Base-by-base conservation (phyloP, 2,888 invertebrate genomes). In the Invenusta paracnida region DNA sequence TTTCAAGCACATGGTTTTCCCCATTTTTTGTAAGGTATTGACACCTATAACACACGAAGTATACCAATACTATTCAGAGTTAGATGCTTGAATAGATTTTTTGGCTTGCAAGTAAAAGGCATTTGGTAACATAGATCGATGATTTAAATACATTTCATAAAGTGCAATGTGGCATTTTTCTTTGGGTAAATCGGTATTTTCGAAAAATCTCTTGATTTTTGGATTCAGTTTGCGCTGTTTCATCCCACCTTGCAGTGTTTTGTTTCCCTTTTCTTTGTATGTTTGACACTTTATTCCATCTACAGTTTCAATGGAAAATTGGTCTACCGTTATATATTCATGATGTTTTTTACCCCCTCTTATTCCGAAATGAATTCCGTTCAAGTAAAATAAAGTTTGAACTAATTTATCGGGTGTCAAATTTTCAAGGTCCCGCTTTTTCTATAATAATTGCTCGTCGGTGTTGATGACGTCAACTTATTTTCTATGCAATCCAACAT, bases 1-100 rank as follows among this genome's bases (percentile, higher is more conserved):
- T 0, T 29, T 73, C 67, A 13, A 48, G 0, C 13, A 29, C 67
- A 81, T 66, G n/a, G 29, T 86, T 31, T 28, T 82, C 79, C 13
- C 29, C 29, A 83, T 17, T 30, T 87, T 81, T 81, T 31, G 67
- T 30, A 83, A 87, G 1, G 30, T 84, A 25, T 73, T 83, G 23
- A 85, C 28, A 13, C 82, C 82, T 1, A 82, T 27, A 5, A 30
- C 30, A 30, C 23, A 29, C 31, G 82, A 30, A 5, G 29, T 82
- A 82, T 5, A 82, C 82, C 2, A 82, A 30, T 73, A 5, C 11
- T 23, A 25, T n/a, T 73, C 73, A 73, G 73, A 73, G 73, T 73
- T 48, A 48, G 48, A 17, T 48, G 48, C 48, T 48, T 48, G 48
- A 48, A 48, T 23, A 73, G 73, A 73, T 73, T 73, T 73, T n/a